These are phyloP conservation scores for Drosophila takahashii DNA, from an alignment of 1,140 invertebrate species.

Conservation along the genomic window DNA sequence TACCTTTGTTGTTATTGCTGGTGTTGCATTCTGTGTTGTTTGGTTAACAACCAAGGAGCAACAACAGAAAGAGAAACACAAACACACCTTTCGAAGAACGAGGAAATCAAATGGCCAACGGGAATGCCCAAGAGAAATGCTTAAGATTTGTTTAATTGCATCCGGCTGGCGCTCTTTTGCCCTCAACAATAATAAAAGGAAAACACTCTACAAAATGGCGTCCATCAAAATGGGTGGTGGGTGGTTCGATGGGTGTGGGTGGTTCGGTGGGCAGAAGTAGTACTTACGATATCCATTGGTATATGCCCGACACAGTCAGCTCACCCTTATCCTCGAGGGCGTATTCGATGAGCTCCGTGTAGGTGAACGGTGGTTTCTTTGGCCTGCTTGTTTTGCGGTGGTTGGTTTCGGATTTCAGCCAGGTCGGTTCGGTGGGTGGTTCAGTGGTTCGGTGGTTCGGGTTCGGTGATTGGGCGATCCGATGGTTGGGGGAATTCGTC, in stretches of 20 bases:
- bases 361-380: slow-evolving; percentile 93
- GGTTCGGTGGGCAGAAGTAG: slow-evolving; percentile 2
- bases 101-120: slow-evolving; percentile 33
- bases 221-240: slow-evolving; percentile 9
- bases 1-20: slow-evolving; percentile 6
- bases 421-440: slow-evolving; percentile 6
- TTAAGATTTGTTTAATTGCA: slow-evolving; percentile 80
- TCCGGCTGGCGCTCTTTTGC: slow-evolving; percentile 48
- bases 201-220: slow-evolving; percentile 58
- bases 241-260: background rate
- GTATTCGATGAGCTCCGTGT: slow-evolving; percentile 94
- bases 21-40: slow-evolving; percentile 32
- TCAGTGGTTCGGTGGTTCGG: slow-evolving; percentile 10
- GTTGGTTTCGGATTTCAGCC: slow-evolving; percentile 48
- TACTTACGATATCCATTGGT: slow-evolving; percentile 97
- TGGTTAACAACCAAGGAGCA: slow-evolving; percentile 42
- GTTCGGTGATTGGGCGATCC: slow-evolving; percentile 9
- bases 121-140: slow-evolving; percentile 65
- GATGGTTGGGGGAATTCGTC: slow-evolving; percentile 1
- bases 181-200: background rate
- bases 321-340: slow-evolving; percentile 93
- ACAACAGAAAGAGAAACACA: slow-evolving; percentile 36
- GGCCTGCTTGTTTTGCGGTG: slow-evolving; percentile 84
- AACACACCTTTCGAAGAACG: background rate
- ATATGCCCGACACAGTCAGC: slow-evolving; percentile 95